Conservation (phyloP, 2,113 vertebrate species). For the Ranitomeya imitator region DNA sequence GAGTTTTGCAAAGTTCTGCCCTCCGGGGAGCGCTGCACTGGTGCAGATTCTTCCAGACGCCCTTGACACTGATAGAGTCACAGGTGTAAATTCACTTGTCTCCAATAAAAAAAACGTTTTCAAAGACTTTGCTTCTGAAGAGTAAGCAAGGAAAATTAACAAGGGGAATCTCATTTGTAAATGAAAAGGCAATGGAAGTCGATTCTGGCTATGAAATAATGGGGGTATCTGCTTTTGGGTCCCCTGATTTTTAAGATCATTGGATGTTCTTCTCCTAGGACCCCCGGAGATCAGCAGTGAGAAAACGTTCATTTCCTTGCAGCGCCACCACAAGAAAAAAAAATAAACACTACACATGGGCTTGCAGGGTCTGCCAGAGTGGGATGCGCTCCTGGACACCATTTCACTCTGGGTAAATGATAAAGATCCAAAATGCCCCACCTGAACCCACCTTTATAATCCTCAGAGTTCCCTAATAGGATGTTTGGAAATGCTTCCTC, state of each 20-base stretch:
- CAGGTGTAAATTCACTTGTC: slow-evolving; percentile 20
- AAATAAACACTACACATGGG: neutral
- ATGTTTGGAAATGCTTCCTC: too few relatives aligned
- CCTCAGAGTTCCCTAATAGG: too few relatives aligned
- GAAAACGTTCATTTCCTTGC: neutral
- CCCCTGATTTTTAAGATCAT: too few relatives aligned
- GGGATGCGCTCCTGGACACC: too few relatives aligned
- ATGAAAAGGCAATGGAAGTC: neutral
- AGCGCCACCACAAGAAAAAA: neutral
- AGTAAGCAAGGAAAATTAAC: neutral
- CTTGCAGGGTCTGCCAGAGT: neutral
- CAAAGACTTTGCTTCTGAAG: neutral
- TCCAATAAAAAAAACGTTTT: neutral
- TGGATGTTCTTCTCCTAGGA: too few relatives aligned
- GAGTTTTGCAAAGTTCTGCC: slow-evolving; percentile 2
- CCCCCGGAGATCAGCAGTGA: neutral
- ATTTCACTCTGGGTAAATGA: too few relatives aligned
- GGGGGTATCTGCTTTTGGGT: neutral
- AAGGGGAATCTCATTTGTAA: neutral
- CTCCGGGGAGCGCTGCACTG: neutral
- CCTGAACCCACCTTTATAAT: too few relatives aligned
- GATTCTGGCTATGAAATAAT: neutral
- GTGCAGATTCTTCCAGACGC: neutral
- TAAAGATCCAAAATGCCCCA: too few relatives aligned
- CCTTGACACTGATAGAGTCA: slow-evolving; percentile 11